Evolutionary conservation across 2,797 vertebrate species (phyloP), one percentile per base, ranked within the genome.

Genomic region (Spheniscus humboldti): DNA sequence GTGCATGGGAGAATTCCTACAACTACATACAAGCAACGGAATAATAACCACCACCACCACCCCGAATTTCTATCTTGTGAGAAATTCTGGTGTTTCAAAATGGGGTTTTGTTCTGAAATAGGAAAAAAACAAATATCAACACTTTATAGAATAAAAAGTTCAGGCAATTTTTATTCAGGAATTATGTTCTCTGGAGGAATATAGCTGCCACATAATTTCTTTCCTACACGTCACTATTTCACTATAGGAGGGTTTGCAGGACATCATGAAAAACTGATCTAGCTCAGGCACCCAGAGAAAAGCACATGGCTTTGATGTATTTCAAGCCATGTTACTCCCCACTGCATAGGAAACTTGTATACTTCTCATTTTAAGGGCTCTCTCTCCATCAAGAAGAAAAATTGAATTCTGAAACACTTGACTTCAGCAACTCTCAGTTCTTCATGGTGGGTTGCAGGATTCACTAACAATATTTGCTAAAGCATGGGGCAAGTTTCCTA

Each of bases 21-120:
- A 64, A 84, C 9, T 56, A 68, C 33, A 76, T 15, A 60, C 1
- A 79, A 45, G 6, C 30, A 74, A 22, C 3, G 5, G 72, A 73
- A 31, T 60, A 64, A 24, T 18, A 62, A 43, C 27, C 4, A 50
- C 17, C 10, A 0, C 0, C 5, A 3, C 2, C 1, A 2, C 1
- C 6, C 6, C 8, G 9, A 52, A 73, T 85, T 89, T 68, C 59
- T 19, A 25, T 18, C 17, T n/a, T 19, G 4, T 31, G 30, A 94
- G 30, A 76, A 67, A 59, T 76, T 88, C 14, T 50, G 10, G 37
- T 88, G 30, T 78, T 91, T 89, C 66, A 91, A 66, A 88, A 45
- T n/a, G 3, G 8, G 2, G 5, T 39, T 88, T 57, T 87, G 13
- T 48, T 78, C 63, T 80, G 39, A 80, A 85, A 64, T 1, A 43